These are phyloP conservation scores for Pollenia griseotomentosa DNA, from an alignment of 2,888 invertebrate species.

Conservation along the genomic window DNA sequence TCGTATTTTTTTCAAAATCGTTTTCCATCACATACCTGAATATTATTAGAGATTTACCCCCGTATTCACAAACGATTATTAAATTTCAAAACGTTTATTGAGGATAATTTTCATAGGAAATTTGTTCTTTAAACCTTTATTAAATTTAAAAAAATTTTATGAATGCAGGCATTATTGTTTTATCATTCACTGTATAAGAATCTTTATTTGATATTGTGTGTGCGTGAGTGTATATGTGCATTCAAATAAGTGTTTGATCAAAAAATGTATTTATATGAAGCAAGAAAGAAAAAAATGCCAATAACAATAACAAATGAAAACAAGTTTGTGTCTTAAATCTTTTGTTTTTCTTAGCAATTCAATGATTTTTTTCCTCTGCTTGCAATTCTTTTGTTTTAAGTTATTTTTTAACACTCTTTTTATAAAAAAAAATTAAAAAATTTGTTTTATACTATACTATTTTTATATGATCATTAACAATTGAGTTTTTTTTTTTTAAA, in stretches of 20 bases:
- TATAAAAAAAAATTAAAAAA: no score
- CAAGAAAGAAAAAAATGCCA: conserved; percentile 23
- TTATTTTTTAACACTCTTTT: not conserved
- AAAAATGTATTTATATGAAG: not conserved
- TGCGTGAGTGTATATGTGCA: not conserved
- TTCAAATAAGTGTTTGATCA: not conserved
- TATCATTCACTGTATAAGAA: not conserved
- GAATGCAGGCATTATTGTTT: no score
- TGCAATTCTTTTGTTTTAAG: conserved; percentile 1
- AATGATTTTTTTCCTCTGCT: not conserved
- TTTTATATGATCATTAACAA: conserved; percentile 1
- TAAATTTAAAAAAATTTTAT: no score
- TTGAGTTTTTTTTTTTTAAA: not conserved
- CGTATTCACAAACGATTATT: no score
- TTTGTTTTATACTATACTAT: not conserved
- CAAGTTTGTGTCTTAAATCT: conserved; percentile 70
- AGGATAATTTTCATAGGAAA: no score
- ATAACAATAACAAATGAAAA: conserved; percentile 18
- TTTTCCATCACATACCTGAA: no score
- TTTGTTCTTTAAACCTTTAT: no score
- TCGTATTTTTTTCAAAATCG: no score
- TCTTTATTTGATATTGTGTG: not conserved
- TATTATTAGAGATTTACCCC: no score
- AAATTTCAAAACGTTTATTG: no score
- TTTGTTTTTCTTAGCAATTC: conserved; percentile 34